phyloP scores from a whole-genome alignment of 2,888 invertebrate species.

The Xestia rhomboidea region DNA sequence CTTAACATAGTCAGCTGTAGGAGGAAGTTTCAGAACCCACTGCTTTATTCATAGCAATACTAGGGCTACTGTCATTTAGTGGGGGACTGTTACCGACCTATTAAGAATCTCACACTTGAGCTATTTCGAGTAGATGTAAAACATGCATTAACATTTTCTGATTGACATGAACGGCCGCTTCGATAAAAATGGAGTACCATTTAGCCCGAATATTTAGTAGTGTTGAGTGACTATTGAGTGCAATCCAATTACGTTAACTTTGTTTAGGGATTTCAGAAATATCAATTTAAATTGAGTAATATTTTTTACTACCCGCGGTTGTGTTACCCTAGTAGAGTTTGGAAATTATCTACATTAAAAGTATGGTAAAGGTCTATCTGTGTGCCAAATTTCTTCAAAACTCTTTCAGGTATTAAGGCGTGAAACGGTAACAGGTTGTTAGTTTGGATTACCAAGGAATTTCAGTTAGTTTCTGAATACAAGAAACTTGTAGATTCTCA shows the following conservation, averaged over 20 bases:
- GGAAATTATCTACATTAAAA: not conserved
- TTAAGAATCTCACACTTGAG: not conserved
- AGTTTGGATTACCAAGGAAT: not conserved
- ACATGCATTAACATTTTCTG: not conserved
- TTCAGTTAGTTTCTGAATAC: not conserved
- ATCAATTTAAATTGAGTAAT: not conserved
- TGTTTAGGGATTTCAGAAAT: not conserved
- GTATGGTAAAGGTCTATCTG: not conserved
- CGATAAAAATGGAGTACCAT: not conserved
- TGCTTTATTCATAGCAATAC: not conserved
- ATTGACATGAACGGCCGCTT: not conserved
- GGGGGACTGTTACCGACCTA: not conserved
- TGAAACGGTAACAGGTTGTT: not conserved
- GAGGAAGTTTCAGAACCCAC: not conserved
- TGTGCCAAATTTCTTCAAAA: not conserved
- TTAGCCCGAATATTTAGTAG: not conserved
- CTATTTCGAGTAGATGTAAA: not conserved
- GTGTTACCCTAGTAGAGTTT: fast-evolving
- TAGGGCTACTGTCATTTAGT: not conserved
- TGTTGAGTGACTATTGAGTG: slow-evolving; percentile 21
- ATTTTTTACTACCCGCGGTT: not conserved
- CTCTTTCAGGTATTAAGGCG: not conserved
- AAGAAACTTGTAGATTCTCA: not conserved
- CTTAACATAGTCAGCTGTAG: not conserved
- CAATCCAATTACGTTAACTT: not conserved